Percentiles rank a stretch among this genome's conserved stretches.
Evolutionary conservation across 2,113 vertebrate genomes (phyloP).

Genomic region (Aplodontia rufa): DNA sequence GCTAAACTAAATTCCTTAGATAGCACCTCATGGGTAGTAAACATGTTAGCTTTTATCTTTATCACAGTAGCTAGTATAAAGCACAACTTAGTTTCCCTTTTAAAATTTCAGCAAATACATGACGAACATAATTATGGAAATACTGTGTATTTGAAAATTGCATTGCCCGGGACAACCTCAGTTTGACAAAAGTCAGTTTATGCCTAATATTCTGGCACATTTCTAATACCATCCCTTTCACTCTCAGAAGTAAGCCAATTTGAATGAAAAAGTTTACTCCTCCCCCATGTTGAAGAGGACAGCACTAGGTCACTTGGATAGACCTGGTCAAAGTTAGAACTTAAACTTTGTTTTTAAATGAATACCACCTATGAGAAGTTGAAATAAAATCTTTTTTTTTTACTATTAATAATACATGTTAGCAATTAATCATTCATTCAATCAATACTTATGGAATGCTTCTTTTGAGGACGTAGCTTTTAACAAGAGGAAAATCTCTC

Average conservation of each 20-base stretch:
- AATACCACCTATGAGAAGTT: neutral
- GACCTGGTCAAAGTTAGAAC: neutral
- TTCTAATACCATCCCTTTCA: neutral
- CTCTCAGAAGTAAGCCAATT: neutral
- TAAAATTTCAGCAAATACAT: neutral
- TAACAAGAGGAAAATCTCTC: neutral
- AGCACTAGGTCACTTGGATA: neutral
- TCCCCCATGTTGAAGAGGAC: neutral
- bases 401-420: neutral
- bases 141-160: neutral
- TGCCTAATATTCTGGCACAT: neutral
- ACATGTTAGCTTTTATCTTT: neutral
- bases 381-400: constrained; percentile 11
- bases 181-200: neutral
- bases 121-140: neutral
- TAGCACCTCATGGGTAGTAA: neutral
- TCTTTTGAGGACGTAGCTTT: neutral
- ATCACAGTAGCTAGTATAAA: neutral
- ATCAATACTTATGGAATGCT: neutral
- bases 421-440: neutral
- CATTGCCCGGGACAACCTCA: neutral
- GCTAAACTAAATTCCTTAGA: neutral
- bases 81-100: neutral
- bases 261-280: neutral
- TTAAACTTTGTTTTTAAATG: neutral